A percentile compares a stretch with the other conserved stretches of the same genome.
phyloP scores from a whole-genome alignment of 2,888 invertebrate species.

The Drosophila stalkeri region DNA sequence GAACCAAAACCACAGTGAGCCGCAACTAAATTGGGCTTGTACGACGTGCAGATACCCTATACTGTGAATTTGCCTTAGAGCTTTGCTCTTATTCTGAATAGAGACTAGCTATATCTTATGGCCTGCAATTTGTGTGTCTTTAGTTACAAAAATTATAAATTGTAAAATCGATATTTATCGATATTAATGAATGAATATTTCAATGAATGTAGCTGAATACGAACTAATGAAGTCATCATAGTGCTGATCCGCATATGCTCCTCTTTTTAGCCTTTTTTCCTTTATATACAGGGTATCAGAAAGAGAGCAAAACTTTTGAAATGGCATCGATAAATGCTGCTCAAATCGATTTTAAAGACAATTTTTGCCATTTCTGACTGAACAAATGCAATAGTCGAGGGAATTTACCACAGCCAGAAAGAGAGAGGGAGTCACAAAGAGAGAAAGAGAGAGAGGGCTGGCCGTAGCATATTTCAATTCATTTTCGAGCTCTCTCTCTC shows the following conservation, averaged over 20 bases:
- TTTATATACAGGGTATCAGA: neutral
- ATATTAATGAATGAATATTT: neutral
- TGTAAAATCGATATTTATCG: neutral
- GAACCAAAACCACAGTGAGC: neutral
- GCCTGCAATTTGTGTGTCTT: no score
- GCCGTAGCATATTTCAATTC: conserved; percentile 42
- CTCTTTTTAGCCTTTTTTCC: rapidly evolving
- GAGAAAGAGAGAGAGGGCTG: neutral
- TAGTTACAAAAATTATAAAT: no score
- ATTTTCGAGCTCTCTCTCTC: conserved; percentile 44
- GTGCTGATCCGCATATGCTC: neutral
- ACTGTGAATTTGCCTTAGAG: no score
- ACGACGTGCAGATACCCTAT: neutral
- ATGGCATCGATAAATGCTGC: conserved; percentile 22
- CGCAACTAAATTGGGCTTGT: neutral
- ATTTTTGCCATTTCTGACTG: conserved; percentile 13
- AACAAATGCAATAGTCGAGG: conserved; percentile 2
- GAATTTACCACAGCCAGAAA: conserved; percentile 4
- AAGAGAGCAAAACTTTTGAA: conserved; percentile 1
- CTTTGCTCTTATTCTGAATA: no score
- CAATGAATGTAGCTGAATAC: no score
- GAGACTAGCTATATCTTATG: no score
- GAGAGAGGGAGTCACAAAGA: neutral
- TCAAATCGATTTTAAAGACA: conserved; percentile 36
- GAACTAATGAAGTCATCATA: no score